Evolutionary conservation across 2,888 invertebrate genomes (phyloP).

Genomic region (Pelosia muscerda): DNA sequence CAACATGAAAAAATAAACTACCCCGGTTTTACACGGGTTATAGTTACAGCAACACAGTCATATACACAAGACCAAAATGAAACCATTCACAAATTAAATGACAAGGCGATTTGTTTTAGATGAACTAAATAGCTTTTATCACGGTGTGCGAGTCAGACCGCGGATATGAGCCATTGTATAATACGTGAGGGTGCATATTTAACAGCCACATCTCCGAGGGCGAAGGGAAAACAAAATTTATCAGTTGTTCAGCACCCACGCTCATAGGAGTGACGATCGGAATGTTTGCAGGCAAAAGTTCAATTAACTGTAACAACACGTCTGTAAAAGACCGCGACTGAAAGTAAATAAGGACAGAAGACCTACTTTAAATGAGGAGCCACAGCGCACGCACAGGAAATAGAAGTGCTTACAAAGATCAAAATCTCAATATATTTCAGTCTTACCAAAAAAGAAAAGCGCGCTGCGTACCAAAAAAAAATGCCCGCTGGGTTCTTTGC

Average conservation of each 20-base stretch:
- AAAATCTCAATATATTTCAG: no score
- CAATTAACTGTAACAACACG: neutral
- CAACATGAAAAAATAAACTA: neutral
- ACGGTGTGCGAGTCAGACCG: neutral
- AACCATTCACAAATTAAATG: neutral
- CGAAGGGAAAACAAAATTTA: neutral
- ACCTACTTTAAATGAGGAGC: neutral
- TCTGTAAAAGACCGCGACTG: neutral
- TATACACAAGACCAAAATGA: neutral
- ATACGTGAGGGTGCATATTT: conserved; percentile 7
- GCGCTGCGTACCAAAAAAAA: no score
- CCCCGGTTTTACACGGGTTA: neutral
- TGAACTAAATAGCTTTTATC: conserved; percentile 4
- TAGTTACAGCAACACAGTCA: neutral
- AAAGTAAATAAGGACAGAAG: neutral
- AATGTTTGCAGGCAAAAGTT: neutral
- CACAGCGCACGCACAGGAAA: neutral
- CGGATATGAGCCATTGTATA: neutral
- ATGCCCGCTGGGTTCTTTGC: no score
- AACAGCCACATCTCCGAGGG: neutral
- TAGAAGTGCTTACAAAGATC: no score
- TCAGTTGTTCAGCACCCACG: neutral
- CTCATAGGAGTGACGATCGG: neutral
- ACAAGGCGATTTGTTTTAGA: neutral
- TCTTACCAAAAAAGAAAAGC: no score